Base-by-base conservation (phyloP, 2,797 vertebrate genomes). In the Eupleurogrammus muticus region DNA sequence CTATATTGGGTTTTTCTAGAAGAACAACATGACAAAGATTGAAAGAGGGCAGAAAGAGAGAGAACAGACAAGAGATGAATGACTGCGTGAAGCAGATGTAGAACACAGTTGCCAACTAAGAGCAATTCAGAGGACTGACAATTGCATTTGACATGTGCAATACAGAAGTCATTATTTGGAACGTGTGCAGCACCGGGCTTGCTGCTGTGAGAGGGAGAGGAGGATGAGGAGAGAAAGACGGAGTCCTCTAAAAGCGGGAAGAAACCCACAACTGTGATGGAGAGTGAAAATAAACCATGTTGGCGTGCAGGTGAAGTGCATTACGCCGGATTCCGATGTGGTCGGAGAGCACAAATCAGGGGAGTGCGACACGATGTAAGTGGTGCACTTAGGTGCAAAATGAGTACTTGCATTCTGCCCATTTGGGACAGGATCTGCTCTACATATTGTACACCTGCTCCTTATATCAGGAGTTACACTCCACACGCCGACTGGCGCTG, bases 51-150 rank as follows among this genome's bases (percentile, higher is more conserved):
- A 20, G 42, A 58, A 28, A 57, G 20, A n/a, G 12, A 73, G 52
- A 28, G 72, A 73, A 67, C 24, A n/a, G 58, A 57, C 42, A 4
- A 21, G 44, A 32, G 53, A 70, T 42, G 44, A 73, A 72, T n/a
- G 23, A 66, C 38, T 28, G 17, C 47, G 48, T 61, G 62, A 61
- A 24, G 48, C 34, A 16, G 55, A 62, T 17, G 19, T 20, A 56
- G 20, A 68, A 20, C 5, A 47, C 46, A 57, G 46, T n/a, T 2
- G 56, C 46, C 46, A 55, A 42, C 44, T 40, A 19, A 40, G 20
- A 48, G 54, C 9, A 50, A 14, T 54, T 55, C 9, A 40, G 2
- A 63, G 19, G n/a, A 57, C 21, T 3, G 40, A 58, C 66, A 59
- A 48, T 8, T n/a, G 20, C 12, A 12, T 62, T 54, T n/a, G 63